Evolutionary conservation across 1,140 invertebrate species (phyloP).

Genomic region (Cotesia glomerata): DNA sequence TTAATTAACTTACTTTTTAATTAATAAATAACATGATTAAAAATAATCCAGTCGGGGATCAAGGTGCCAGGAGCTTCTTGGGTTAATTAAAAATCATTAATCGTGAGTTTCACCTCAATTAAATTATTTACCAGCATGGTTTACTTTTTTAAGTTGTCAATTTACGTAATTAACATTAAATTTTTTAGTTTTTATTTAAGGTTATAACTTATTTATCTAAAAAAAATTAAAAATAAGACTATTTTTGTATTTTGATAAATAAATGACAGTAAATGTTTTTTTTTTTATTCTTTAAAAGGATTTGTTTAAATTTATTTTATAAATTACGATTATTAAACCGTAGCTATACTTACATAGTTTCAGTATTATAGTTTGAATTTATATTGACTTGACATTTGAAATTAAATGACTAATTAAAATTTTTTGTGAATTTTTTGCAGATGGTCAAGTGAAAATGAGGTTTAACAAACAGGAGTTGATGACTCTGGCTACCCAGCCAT

Average conservation of each 20-base stretch:
- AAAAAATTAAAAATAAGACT: background rate
- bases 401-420: too few species aligned
- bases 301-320: too few species aligned
- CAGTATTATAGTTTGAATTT: too few species aligned
- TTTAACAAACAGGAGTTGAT: slow-evolving; percentile 90
- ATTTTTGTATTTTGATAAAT: too few species aligned
- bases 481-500: slow-evolving; percentile 82
- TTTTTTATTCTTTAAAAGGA: too few species aligned
- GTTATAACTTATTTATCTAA: background rate
- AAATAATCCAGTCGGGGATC: background rate
- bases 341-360: too few species aligned
- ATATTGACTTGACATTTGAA: too few species aligned
- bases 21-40: slow-evolving; percentile 5
- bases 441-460: slow-evolving; percentile 65
- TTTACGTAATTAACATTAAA: background rate
- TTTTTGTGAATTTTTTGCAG: background rate
- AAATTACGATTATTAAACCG: too few species aligned
- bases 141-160: background rate
- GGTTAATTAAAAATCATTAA: slow-evolving; percentile 27
- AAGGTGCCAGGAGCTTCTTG: background rate
- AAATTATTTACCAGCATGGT: background rate
- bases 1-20: too few species aligned
- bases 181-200: background rate
- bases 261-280: too few species aligned
- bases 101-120: slow-evolving; percentile 8